Conservation (phyloP, 1,140 invertebrate genomes). For the Eueides isabella region DNA sequence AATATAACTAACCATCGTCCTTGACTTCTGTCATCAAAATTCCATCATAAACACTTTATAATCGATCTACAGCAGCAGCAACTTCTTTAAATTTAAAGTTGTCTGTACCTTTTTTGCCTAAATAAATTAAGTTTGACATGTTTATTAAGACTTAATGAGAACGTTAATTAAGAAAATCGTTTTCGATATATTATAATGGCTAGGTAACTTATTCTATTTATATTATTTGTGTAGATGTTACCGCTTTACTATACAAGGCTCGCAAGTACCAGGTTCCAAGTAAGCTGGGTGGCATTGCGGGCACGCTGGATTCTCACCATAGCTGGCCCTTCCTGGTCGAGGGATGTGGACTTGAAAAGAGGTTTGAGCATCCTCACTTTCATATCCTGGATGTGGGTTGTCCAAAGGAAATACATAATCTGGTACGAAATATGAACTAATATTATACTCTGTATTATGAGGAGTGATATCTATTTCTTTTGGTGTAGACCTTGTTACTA, state of each 20-base stretch:
- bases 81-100: slow-evolving; percentile 13
- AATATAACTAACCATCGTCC: slow-evolving; percentile 2
- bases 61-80: slow-evolving; percentile 1
- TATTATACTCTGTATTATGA: slow-evolving; percentile 67
- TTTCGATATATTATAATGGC: slow-evolving; percentile 20
- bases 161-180: background rate
- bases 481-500: slow-evolving; percentile 51
- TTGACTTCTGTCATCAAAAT: slow-evolving; percentile 13
- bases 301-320: slow-evolving; percentile 83
- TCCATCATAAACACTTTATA: background rate
- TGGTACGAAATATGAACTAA: slow-evolving; percentile 80
- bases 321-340: slow-evolving; percentile 77
- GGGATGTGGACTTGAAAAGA: slow-evolving; percentile 83
- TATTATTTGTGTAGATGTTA: slow-evolving; percentile 45
- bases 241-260: slow-evolving; percentile 82
- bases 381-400: slow-evolving; percentile 82
- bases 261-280: slow-evolving; percentile 82
- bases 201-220: slow-evolving; percentile 20
- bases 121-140: slow-evolving; percentile 25
- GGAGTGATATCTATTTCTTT: slow-evolving; percentile 51
- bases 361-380: slow-evolving; percentile 80
- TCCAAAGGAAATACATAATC: slow-evolving; percentile 83
- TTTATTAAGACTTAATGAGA: slow-evolving; percentile 14
- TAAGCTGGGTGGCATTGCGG: slow-evolving; percentile 85
- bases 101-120: slow-evolving; percentile 24